These are phyloP conservation scores for Redunca redunca DNA, from an alignment of 2,113 vertebrate genomes.

Conservation along the genomic window DNA sequence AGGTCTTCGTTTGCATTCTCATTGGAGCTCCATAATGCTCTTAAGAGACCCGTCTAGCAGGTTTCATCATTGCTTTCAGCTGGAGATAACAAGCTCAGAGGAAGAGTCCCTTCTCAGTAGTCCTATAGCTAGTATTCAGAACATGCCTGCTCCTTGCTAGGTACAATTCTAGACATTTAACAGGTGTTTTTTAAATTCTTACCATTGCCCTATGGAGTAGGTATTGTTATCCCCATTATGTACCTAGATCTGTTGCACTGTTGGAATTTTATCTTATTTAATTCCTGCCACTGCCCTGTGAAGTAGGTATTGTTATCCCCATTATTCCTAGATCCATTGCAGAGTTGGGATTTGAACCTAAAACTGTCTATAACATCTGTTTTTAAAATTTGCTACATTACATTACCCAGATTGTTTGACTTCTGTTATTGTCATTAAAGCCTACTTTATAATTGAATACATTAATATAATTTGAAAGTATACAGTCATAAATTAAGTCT, in stretches of 20 bases:
- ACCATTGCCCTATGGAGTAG: background rate
- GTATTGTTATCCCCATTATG: background rate
- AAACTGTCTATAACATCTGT: background rate
- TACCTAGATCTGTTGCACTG: background rate
- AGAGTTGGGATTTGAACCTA: background rate
- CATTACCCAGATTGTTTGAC: background rate
- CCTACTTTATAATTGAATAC: background rate
- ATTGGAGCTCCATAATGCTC: background rate
- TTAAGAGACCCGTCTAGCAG: background rate
- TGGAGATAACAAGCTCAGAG: background rate
- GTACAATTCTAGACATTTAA: background rate
- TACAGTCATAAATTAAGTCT: background rate
- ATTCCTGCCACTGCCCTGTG: background rate
- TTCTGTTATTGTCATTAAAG: background rate
- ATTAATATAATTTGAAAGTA: background rate
- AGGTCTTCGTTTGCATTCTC: background rate
- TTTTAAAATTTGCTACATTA: background rate
- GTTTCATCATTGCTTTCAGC: background rate
- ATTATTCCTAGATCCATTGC: background rate
- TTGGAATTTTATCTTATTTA: slow-evolving; percentile 4
- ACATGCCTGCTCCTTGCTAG: background rate
- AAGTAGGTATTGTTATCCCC: background rate
- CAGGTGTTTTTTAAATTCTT: background rate
- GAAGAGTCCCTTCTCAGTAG: background rate
- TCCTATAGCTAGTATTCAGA: background rate